These are phyloP conservation scores for Esox masquinongy DNA, from an alignment of 2,797 vertebrate genomes.

Conservation along the genomic window DNA sequence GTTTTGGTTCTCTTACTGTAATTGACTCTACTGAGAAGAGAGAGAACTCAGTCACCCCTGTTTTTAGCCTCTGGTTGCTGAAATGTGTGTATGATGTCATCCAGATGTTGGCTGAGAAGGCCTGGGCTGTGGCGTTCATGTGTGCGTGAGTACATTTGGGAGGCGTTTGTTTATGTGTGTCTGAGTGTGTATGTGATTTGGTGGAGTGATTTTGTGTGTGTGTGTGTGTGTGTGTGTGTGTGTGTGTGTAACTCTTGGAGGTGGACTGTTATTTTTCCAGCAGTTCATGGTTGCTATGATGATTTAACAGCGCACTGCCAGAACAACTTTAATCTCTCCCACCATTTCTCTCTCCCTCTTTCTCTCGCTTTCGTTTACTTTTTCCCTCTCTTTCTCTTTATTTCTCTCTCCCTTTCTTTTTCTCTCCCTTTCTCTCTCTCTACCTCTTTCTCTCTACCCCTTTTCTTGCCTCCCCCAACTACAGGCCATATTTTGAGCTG, in stretches of 20 bases:
- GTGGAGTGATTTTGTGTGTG: slow-evolving; percentile 34
- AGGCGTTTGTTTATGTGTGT: slow-evolving; percentile 27
- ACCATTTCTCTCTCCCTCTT: slow-evolving; percentile 34
- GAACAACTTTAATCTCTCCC: slow-evolving; percentile 19
- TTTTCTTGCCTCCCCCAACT: slow-evolving; percentile 48
- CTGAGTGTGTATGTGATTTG: slow-evolving; percentile 45
- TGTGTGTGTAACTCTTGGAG: slow-evolving; percentile 54
- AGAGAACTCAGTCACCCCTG: not conserved
- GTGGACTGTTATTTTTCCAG: slow-evolving; percentile 53
- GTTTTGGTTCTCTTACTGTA: not conserved
- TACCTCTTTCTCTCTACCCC: slow-evolving; percentile 11
- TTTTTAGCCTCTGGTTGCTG: slow-evolving; percentile 18
- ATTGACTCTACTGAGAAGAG: not conserved
- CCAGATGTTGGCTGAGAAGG: slow-evolving; percentile 65
- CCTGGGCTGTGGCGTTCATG: slow-evolving; percentile 46
- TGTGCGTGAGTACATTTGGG: not conserved
- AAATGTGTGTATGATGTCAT: slow-evolving; percentile 42
- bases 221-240: slow-evolving; percentile 14
- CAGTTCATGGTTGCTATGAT: slow-evolving; percentile 50
- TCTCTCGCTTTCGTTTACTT: not conserved
- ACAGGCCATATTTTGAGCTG: slow-evolving; percentile 96
- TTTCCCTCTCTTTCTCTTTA: not conserved
- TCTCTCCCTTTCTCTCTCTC: not conserved
- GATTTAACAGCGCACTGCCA: slow-evolving; percentile 14
- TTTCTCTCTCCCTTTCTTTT: slow-evolving; percentile 7